phyloP scores from a whole-genome alignment of 2,113 vertebrate species.

The Heteronetta atricapilla region DNA sequence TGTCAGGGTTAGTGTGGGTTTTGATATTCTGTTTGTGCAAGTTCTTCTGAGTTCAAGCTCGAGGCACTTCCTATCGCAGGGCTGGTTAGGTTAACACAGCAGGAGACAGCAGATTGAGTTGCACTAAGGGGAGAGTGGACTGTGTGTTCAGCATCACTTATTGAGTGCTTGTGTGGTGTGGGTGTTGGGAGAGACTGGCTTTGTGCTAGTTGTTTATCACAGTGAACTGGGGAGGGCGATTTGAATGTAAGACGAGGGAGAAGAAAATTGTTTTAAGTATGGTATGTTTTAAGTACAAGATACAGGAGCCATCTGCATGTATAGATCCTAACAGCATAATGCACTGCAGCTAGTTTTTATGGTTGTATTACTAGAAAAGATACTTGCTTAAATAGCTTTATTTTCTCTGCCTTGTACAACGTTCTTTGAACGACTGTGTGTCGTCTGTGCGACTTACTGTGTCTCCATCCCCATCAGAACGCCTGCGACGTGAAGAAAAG shows the following conservation, averaged over 20 bases:
- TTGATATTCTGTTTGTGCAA: background rate
- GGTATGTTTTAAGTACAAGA: background rate
- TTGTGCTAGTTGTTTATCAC: background rate
- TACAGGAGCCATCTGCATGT: background rate
- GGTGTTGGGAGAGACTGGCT: background rate
- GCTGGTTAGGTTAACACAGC: background rate
- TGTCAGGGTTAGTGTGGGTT: slow-evolving; percentile 54
- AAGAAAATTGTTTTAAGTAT: background rate
- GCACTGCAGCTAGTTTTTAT: background rate
- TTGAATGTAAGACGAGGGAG: background rate
- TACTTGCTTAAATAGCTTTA: background rate
- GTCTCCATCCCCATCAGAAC: slow-evolving; percentile 77
- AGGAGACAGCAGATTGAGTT: background rate
- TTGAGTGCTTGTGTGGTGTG: background rate
- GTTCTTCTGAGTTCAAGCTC: background rate
- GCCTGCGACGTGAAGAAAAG: slow-evolving; percentile 94
- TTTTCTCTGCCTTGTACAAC: background rate
- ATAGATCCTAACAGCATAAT: background rate
- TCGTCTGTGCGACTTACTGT: background rate
- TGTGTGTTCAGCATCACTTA: background rate
- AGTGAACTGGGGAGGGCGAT: background rate
- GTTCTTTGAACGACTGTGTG: background rate
- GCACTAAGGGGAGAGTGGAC: background rate
- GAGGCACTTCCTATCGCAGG: background rate
- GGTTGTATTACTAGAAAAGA: background rate